Evolutionary conservation across 2,113 vertebrate genomes (phyloP).

Genomic region (Scolopax mira): DNA sequence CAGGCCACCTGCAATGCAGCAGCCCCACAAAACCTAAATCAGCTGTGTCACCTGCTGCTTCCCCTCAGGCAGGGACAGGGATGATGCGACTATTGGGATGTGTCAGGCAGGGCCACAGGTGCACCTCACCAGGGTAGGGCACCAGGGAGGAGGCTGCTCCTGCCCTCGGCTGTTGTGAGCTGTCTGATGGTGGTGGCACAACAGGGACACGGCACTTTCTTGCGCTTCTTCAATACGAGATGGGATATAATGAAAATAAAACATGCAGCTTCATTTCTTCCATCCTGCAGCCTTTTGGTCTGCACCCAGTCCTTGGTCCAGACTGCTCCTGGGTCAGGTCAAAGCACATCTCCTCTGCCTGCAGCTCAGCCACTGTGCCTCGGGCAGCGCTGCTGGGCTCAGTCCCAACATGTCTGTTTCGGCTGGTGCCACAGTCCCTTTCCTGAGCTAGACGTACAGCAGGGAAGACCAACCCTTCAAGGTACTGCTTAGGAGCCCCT

Average conservation of each 20-base stretch:
- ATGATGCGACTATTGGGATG: neutral
- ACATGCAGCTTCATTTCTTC: neutral
- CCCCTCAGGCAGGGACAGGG: neutral
- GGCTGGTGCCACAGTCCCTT: neutral
- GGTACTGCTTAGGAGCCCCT: neutral
- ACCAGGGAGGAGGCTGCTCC: neutral
- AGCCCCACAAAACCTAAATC: neutral
- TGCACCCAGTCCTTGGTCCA: rapidly evolving
- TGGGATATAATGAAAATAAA: neutral
- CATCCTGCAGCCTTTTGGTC: neutral
- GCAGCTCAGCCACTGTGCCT: neutral
- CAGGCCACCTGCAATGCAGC: neutral
- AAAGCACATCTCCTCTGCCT: neutral
- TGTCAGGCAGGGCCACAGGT: neutral
- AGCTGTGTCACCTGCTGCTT: neutral
- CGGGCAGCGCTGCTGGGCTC: neutral
- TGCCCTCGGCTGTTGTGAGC: neutral
- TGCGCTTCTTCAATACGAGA: neutral
- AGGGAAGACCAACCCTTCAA: neutral
- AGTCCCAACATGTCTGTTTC: rapidly evolving
- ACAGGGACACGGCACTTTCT: rapidly evolving
- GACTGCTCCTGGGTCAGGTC: neutral
- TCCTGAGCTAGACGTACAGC: neutral
- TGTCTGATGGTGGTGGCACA: neutral
- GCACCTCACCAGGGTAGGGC: neutral